Base-by-base conservation (phyloP, 1,140 invertebrate genomes). In the Phthorimaea operculella region DNA sequence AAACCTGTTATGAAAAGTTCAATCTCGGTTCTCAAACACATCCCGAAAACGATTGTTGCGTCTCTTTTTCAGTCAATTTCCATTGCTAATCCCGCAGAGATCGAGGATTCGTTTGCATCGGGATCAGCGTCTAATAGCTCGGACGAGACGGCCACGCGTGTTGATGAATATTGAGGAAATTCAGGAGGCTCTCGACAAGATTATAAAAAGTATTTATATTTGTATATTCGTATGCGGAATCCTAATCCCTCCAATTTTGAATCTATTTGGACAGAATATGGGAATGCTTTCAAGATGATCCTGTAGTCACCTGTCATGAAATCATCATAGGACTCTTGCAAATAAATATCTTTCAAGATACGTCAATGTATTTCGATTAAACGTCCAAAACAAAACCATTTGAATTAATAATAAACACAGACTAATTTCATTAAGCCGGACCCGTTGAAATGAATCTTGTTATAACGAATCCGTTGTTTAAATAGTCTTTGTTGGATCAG, bases 401-500 rank as follows among this genome's bases (percentile, higher is more conserved):
- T n/a, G n/a, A n/a, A n/a, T n/a, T n/a, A n/a, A n/a, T n/a, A n/a
- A n/a, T 55, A 52, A 57, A 54, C 52, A 28, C 21, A 28, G 21
- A 28, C 21, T 52, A 12, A 39, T 39, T 39, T 39, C 36, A 47
- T 16, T 18, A 47, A 53, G n/a, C 54, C 21, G 39, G 36, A 39
- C 10, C 44, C 36, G 28, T 64, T 68, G 58, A 70, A 75, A 64
- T 64, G 55, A 66, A 69, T 65, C 66, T 64, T 59, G 62, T 74
- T 70, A 64, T 58, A 68, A 59, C 57, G 61, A 55, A 70, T 64
- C 61, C 63, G 45, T 55, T 39, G 54, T 56, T 59, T 58, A 72
- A 70, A 69, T 75, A 62, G 60, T 72, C 68, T 79, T 76, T 79
- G 71, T 78, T 78, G 62, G 72, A 72, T 79, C 79, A 74, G 57